Percentiles rank a stretch among this genome's conserved stretches.
phyloP scores from a whole-genome alignment of 2,888 invertebrate genomes.

The Netelia melanura region DNA sequence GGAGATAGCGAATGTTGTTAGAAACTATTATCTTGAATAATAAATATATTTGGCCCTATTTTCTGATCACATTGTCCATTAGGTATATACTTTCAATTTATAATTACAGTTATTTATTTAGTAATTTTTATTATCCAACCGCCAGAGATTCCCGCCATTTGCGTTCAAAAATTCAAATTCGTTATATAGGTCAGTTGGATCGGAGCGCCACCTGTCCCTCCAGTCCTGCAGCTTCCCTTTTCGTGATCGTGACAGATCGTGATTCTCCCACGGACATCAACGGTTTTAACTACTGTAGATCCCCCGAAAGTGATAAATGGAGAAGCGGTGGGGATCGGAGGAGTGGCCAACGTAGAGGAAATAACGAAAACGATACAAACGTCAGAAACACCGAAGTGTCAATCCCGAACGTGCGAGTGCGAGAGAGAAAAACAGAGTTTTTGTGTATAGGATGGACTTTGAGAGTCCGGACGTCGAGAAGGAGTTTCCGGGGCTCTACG shows the following conservation, averaged over 20 bases:
- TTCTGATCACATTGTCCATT: neutral
- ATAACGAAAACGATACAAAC: constrained; percentile 30
- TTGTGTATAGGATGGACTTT: constrained; percentile 88
- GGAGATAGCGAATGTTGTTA: too few species aligned
- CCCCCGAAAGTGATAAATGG: constrained; percentile 44
- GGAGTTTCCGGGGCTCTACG: constrained; percentile 95
- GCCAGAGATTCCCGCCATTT: neutral
- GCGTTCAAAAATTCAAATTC: constrained; percentile 11
- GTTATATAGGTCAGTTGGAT: neutral
- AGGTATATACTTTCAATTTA: neutral
- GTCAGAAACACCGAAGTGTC: constrained; percentile 46
- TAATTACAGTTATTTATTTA: too few species aligned
- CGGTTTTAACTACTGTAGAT: constrained; percentile 22
- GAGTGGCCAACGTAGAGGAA: constrained; percentile 55
- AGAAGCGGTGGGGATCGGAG: constrained; percentile 47
- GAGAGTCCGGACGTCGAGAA: constrained; percentile 96
- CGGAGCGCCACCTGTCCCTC: neutral
- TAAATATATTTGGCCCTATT: neutral
- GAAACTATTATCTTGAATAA: neutral
- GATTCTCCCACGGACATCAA: constrained; percentile 7
- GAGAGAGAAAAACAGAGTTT: constrained; percentile 30
- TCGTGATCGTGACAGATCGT: constrained; percentile 42
- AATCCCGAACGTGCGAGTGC: constrained; percentile 25
- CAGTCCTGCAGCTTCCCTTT: neutral
- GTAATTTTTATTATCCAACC: neutral